Evolutionary conservation across 2,888 invertebrate species (phyloP).

Genomic region (Rotaria magnacalcarata): DNA sequence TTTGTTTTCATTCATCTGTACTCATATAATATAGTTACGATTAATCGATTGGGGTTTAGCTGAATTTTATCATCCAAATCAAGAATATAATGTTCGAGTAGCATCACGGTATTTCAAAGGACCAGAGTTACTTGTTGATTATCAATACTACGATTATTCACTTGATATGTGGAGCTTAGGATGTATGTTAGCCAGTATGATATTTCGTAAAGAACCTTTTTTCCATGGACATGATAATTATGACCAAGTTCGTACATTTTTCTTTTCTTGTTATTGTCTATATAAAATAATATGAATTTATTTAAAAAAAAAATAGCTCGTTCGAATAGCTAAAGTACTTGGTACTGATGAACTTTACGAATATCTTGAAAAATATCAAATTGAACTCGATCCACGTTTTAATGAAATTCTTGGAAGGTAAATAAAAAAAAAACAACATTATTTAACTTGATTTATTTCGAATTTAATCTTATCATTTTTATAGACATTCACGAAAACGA

Average conservation of each 20-base stretch:
- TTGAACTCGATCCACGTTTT: constrained; percentile 97
- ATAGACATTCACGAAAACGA: constrained; percentile 91
- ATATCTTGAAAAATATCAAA: constrained; percentile 99
- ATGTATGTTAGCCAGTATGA: constrained; percentile 99
- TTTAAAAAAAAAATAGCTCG: constrained; percentile 63
- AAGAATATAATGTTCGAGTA: constrained; percentile 98
- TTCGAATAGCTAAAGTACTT: constrained; percentile 96
- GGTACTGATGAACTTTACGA: constrained; percentile 98
- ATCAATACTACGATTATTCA: constrained; percentile 93
- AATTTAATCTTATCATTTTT: constrained; percentile 40
- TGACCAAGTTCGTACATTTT: constrained; percentile 67
- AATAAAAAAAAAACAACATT: constrained; percentile 48
- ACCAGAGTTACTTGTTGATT: constrained; percentile 95
- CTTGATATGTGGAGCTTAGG: constrained; percentile 99
- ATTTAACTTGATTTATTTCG: neutral
- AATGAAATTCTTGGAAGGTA: constrained; percentile 94
- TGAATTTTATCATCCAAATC: constrained; percentile 98
- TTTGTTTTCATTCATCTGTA: neutral
- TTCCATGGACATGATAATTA: constrained; percentile 99
- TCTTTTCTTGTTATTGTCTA: too few species aligned
- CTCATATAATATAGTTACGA: constrained; percentile 66
- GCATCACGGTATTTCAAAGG: constrained; percentile 99
- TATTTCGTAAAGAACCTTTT: constrained; percentile 96
- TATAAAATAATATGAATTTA: too few species aligned
- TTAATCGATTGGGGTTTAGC: constrained; percentile 99